Percentiles rank a stretch among this genome's conserved stretches.
phyloP scores from a whole-genome alignment of 2,113 vertebrate species.

The Azemiops feae region DNA sequence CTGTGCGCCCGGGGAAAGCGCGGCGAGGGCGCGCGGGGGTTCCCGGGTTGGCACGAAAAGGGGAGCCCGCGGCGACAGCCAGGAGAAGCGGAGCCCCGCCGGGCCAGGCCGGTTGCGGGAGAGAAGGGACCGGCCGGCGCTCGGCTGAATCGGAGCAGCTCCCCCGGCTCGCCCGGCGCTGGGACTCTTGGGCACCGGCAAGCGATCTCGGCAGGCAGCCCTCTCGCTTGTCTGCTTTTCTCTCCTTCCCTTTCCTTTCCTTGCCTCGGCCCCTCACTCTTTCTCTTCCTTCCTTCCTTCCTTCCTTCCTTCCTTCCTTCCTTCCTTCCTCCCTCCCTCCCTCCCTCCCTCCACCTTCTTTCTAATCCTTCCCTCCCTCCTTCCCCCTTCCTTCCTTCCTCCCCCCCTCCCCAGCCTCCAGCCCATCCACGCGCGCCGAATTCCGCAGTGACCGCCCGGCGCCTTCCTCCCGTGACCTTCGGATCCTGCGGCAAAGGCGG shows the following conservation, averaged over 20 bases:
- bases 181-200: not conserved
- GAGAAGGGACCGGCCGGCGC: not conserved
- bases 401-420: not conserved
- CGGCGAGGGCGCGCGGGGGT: too few relatives aligned
- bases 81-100: not conserved
- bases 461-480: not conserved
- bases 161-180: not conserved
- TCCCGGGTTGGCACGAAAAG: not conserved
- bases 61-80: not conserved
- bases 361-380: too few relatives aligned
- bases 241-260: not conserved
- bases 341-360: not conserved
- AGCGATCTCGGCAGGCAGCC: not conserved
- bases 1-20: not conserved
- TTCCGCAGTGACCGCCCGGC: not conserved
- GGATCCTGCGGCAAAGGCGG: not conserved
- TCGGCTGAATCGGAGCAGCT: not conserved
- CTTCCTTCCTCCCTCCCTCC: not conserved
- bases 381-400: not conserved
- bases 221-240: rapidly evolving
- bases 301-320: too few relatives aligned
- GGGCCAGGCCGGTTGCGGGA: not conserved
- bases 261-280: rapidly evolving
- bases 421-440: not conserved
- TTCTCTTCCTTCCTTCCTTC: constrained; percentile 1